These are phyloP conservation scores for Clarias laeviceps DNA, from an alignment of 2,797 vertebrate species.

Conservation along the genomic window DNA sequence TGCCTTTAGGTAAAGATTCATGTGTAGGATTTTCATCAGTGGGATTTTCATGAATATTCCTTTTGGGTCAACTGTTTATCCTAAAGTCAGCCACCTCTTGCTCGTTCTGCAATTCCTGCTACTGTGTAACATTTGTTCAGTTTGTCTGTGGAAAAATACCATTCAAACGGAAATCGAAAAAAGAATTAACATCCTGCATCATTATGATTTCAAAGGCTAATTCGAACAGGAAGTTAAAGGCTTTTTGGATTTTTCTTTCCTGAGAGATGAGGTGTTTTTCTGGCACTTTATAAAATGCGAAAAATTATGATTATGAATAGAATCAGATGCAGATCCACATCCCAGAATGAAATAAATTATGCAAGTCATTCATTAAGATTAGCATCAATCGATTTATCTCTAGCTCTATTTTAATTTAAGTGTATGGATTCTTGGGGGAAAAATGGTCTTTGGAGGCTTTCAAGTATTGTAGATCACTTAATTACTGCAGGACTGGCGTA, in stretches of 20 bases:
- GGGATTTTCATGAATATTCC: not conserved
- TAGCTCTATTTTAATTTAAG: not conserved
- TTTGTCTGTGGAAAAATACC: too few relatives aligned
- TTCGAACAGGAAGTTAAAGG: not conserved
- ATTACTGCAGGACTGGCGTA: not conserved
- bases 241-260: not conserved
- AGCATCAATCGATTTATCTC: not conserved
- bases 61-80: not conserved
- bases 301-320: not conserved
- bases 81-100: not conserved
- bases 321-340: not conserved
- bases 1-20: not conserved
- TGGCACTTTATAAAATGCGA: not conserved
- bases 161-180: not conserved
- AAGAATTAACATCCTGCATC: not conserved
- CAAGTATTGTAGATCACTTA: not conserved
- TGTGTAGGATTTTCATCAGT: not conserved
- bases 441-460: not conserved
- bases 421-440: not conserved
- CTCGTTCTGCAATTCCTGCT: too few relatives aligned
- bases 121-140: not conserved
- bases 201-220: not conserved
- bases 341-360: constrained; percentile 5
- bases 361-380: not conserved
- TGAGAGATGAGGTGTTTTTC: not conserved